Conservation (phyloP, 2,888 invertebrate species). For the Leptinotarsa peninsularis region DNA sequence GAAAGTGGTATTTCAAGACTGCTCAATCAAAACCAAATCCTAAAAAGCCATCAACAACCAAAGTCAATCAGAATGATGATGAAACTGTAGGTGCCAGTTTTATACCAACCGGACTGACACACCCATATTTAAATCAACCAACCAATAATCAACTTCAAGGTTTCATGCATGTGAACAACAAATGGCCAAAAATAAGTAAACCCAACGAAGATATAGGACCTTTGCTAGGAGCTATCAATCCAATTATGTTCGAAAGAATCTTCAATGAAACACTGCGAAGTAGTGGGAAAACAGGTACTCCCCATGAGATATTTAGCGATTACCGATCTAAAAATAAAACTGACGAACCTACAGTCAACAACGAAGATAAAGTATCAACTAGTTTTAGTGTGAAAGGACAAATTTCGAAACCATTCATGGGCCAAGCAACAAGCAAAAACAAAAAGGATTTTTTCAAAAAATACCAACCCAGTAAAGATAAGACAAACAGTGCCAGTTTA, state of each 20-base stretch:
- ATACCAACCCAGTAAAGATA: conserved; percentile 11
- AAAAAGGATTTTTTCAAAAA: conserved; percentile 38
- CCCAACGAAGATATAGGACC: conserved; percentile 37
- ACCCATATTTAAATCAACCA: conserved; percentile 53
- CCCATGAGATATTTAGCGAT: background rate
- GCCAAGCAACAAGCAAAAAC: conserved; percentile 39
- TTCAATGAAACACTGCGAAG: conserved; percentile 48
- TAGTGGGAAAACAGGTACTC: conserved; percentile 13
- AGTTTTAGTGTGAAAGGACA: conserved; percentile 35
- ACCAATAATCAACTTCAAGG: conserved; percentile 8
- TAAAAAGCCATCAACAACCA: background rate
- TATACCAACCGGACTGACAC: conserved; percentile 45
- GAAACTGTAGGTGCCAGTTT: conserved; percentile 42
- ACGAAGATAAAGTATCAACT: conserved; percentile 38
- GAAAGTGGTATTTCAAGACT: background rate
- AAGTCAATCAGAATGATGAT: conserved; percentile 21
- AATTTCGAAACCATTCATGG: conserved; percentile 53
- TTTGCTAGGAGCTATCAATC: conserved; percentile 51
- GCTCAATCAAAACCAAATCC: background rate
- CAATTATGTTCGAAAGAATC: conserved; percentile 51
- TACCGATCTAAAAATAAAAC: background rate
- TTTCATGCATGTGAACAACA: background rate
- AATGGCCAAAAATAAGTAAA: background rate
- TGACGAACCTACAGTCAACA: background rate
- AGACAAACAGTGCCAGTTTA: background rate